Base-by-base conservation (phyloP, 1,140 invertebrate genomes). In the Hypsibius dujardini region DNA sequence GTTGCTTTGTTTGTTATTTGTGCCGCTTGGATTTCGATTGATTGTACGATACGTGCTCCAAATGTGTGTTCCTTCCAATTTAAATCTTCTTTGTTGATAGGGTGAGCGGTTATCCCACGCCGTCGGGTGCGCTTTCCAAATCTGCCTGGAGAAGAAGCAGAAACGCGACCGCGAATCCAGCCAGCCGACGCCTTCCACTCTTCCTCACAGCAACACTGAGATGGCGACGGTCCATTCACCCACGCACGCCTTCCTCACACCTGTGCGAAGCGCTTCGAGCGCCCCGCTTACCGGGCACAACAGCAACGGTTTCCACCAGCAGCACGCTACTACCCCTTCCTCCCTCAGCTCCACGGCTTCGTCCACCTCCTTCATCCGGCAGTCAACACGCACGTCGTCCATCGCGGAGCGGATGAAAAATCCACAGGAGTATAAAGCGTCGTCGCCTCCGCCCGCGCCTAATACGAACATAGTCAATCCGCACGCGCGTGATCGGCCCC, bases 51-150 rank as follows among this genome's bases (percentile, higher is more conserved):
- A n/a, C n/a, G n/a, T n/a, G n/a, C n/a, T n/a, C n/a, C n/a, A n/a
- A n/a, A n/a, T n/a, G n/a, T n/a, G n/a, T n/a, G n/a, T n/a, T n/a
- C n/a, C n/a, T n/a, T n/a, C n/a, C n/a, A n/a, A n/a, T n/a, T n/a
- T n/a, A n/a, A n/a, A n/a, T n/a, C n/a, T n/a, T n/a, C n/a, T 45
- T 69, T 7, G 7, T 28, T 74, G 70, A 45, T 74, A 89, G 87
- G 95, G 95, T 69, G 95, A 98, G 82, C 84, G 95, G 71, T 81
- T 99, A 71, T 96, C 92, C 76, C 95, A 98, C 81, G 95, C 95
- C 1, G 96, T 99, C 47, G 96, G 96, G 14, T 99, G 95, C 84
- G 95, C 96, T 69, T 99, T 99, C 83, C 90, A 93, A 70, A 90
- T 95, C 14, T 99, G 96, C 78, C 80, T 99, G 72, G 95, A 99